Evolutionary conservation across 1,140 invertebrate genomes (phyloP).

Genomic region (Pseudomyrmex flavicornis): DNA sequence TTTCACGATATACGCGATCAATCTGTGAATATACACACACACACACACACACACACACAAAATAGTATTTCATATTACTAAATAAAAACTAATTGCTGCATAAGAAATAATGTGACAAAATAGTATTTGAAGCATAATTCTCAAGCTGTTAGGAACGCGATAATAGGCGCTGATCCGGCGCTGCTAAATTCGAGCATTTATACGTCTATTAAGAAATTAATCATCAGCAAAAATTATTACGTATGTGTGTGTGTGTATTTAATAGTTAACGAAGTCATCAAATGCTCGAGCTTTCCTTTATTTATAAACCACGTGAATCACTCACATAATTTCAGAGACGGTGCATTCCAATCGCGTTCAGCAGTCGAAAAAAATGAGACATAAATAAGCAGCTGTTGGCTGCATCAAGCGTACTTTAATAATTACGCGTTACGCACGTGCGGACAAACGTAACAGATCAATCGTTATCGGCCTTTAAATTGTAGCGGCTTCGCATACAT

Average conservation of each 20-base stretch:
- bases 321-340: background rate
- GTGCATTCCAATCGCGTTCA: background rate
- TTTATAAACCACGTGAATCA: background rate
- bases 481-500: background rate
- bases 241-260: background rate
- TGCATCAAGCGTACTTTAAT: slow-evolving; percentile 11
- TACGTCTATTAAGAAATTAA: slow-evolving; percentile 28
- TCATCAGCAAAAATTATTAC: slow-evolving; percentile 30
- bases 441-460: slow-evolving; percentile 12
- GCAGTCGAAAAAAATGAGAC: slow-evolving; percentile 25
- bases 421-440: slow-evolving; percentile 36
- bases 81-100: too few relatives aligned
- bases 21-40: too few relatives aligned
- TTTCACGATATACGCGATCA: too few relatives aligned
- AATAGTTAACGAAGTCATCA: background rate
- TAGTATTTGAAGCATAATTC: background rate
- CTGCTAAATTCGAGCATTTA: slow-evolving; percentile 9
- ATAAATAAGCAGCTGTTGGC: slow-evolving; percentile 4
- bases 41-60: too few relatives aligned
- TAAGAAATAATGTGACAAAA: background rate
- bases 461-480: slow-evolving; percentile 6
- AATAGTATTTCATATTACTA: too few relatives aligned
- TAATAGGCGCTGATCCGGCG: slow-evolving; percentile 1
- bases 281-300: background rate
- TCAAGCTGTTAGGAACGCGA: slow-evolving; percentile 8